These are phyloP conservation scores for Esperia sulphurella DNA, from an alignment of 2,888 invertebrate species.

Conservation along the genomic window DNA sequence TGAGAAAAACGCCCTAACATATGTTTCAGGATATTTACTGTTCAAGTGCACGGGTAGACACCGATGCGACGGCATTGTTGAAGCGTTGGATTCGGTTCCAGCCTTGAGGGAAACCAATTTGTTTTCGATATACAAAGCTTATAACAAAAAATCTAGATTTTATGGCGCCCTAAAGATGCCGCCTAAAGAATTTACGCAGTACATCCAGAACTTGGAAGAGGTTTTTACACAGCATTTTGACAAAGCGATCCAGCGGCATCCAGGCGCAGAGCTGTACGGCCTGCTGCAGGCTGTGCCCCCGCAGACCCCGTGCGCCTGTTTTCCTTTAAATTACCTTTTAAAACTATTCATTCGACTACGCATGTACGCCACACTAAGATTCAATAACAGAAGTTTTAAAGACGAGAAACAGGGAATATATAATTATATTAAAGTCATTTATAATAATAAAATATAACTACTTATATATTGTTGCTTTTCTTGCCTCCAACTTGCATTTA, in stretches of 20 bases:
- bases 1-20: constrained; percentile 12
- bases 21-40: constrained; percentile 11
- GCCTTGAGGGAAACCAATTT: constrained; percentile 4
- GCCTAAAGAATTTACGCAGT: constrained; percentile 4
- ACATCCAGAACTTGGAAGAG: constrained; percentile 5
- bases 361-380: constrained; percentile 7
- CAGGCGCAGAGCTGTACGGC: not conserved
- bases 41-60: constrained; percentile 13
- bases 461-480: too few species aligned
- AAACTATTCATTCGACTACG: constrained; percentile 12
- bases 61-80: constrained; percentile 2
- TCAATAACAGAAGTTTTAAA: constrained; percentile 10
- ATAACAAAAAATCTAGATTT: constrained; percentile 5
- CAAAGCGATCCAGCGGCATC: constrained; percentile 1
- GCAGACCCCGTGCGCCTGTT: constrained; percentile 10
- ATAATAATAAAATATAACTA: too few species aligned
- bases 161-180: constrained; percentile 8
- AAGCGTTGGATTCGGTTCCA: constrained; percentile 1
- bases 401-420: constrained; percentile 3
- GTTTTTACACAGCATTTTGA: constrained; percentile 9
- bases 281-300: constrained; percentile 1
- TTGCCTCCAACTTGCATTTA: too few species aligned
- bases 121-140: constrained; percentile 3
- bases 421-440: not conserved
- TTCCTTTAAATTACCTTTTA: constrained; percentile 10